Base-by-base conservation (phyloP, 2,797 vertebrate genomes). In the Dermochelys coriacea region DNA sequence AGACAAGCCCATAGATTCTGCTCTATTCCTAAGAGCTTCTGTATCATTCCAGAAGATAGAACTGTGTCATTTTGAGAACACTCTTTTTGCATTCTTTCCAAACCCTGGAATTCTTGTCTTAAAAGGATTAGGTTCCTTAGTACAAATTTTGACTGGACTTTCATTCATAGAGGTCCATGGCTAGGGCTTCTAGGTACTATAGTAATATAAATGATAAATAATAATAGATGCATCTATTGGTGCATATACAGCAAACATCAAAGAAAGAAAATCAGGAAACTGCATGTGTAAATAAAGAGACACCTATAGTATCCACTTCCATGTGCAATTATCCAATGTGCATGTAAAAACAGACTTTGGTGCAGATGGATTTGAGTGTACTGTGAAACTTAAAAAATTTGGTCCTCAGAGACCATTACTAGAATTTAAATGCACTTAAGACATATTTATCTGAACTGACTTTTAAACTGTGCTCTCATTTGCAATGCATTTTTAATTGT, bases 321-420 rank as follows among this genome's bases (percentile, higher is more conserved):
- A 89, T 84, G 88, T 94, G 45, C 51, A 57, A 14, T 82, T 94
- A 83, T 51, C 71, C 59, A 89, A 21, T 93, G 95, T 52, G 81
- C 41, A 77, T 80, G 75, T 51, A 94, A 92, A 95, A 96, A 77
- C 54, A 87, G 1, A 2, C 85, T 94, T 23, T 4, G 2, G 50
- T 15, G 90, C 64, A 77, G 52, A 75, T 49, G 6, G 45, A 95
- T 91, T 10, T 87, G 37, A 6, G 18, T 79, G 47, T 52, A 85
- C 91, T 94, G 94, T 95, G 55, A 94, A 52, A 94, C 87, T 21
- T 54, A 90, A 92, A 96, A 97, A 90, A 74, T 93, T 80, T 94
- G 47, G 57, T 31, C 71, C 75, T 92, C 52, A 81, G 81, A 84
- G 81, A 87, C 31, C 61, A 5, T 4, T 86, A 77, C 23, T 81